phyloP scores from a whole-genome alignment of 1,140 invertebrate species.

The Phthorimaea operculella region DNA sequence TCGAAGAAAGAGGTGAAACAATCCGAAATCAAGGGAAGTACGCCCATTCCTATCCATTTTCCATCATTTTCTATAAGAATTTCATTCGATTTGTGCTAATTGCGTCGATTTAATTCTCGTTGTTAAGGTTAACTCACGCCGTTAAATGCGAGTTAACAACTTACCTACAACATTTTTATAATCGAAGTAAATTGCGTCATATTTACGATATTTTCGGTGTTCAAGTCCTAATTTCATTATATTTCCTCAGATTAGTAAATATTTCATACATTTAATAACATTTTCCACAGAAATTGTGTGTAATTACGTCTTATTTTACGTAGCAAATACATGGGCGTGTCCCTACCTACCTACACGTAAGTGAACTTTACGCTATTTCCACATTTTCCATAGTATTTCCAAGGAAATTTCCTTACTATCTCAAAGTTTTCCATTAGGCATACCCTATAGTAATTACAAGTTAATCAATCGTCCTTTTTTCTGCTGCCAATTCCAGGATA shows the following conservation, averaged over 20 bases:
- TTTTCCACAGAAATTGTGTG: background rate
- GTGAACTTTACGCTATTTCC: too few species aligned
- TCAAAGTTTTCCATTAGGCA: background rate
- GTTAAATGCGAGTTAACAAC: background rate
- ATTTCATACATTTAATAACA: background rate
- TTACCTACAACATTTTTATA: background rate
- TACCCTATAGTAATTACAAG: background rate
- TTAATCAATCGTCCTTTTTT: background rate
- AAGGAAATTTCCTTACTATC: background rate
- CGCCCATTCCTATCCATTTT: background rate
- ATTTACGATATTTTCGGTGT: background rate
- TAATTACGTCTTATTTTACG: background rate
- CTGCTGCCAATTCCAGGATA: background rate
- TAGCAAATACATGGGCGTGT: background rate
- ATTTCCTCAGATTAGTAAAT: background rate
- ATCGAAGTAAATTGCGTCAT: background rate
- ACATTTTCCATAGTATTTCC: too few species aligned
- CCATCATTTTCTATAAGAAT: background rate
- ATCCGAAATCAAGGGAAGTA: background rate
- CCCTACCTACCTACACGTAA: background rate
- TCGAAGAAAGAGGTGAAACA: background rate
- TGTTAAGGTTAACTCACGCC: background rate
- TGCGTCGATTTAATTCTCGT: background rate
- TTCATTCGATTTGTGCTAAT: constrained; percentile 3
- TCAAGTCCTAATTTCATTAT: background rate